phyloP scores from a whole-genome alignment of 2,888 invertebrate species.

The Calliphora vomitoria region DNA sequence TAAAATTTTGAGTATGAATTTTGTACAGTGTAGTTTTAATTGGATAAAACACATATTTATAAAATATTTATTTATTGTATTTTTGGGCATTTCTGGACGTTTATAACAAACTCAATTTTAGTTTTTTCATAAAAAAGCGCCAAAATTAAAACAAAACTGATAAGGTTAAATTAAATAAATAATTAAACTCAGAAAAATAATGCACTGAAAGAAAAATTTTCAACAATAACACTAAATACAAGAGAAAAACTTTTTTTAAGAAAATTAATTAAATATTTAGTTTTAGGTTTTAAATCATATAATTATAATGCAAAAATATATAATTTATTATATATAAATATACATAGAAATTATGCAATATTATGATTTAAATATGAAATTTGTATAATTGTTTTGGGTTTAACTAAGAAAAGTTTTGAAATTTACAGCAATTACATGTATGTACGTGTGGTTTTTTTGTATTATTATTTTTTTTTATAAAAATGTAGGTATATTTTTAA shows the following conservation, averaged over 20 bases:
- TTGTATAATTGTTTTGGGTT: conserved; percentile 7
- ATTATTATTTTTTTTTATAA: neutral
- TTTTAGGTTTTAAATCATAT: neutral
- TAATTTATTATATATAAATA: neutral
- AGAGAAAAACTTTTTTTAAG: neutral
- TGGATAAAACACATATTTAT: conserved; percentile 34
- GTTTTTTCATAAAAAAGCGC: conserved; percentile 63
- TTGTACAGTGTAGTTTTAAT: conserved; percentile 68
- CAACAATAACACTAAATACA: neutral
- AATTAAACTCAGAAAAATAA: conserved; percentile 24
- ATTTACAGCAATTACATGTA: conserved; percentile 74
- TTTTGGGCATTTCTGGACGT: conserved; percentile 58
- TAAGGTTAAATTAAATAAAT: conserved; percentile 11
- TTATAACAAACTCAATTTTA: conserved; percentile 37
- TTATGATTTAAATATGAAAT: conserved; percentile 8
- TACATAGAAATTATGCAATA: neutral
- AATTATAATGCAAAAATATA: conserved; percentile 13
- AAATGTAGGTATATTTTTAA: conserved; percentile 17
- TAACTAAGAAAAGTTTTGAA: neutral
- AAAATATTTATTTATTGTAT: conserved; percentile 29
- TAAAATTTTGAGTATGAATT: conserved; percentile 63
- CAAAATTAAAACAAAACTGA: conserved; percentile 44
- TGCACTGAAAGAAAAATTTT: neutral
- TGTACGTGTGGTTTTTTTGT: conserved; percentile 56
- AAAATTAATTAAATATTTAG: neutral